Conservation (phyloP, 2,797 vertebrate species). For the Thunnus albacares region DNA sequence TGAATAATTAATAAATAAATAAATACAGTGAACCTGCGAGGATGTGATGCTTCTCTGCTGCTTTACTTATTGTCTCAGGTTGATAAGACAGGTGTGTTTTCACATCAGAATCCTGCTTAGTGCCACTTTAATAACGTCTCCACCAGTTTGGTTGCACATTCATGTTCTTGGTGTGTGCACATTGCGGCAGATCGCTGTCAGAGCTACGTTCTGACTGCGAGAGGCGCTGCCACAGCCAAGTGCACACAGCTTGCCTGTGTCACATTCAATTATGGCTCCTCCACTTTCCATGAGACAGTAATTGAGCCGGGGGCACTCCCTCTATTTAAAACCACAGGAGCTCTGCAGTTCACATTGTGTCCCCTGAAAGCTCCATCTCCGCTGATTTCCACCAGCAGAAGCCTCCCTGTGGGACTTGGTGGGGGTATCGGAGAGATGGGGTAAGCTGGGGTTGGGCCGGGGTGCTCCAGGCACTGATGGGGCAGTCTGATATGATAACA, state of each 20-base stretch:
- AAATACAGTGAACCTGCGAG: not conserved
- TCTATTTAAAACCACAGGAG: constrained; percentile 84
- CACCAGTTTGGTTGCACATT: constrained; percentile 45
- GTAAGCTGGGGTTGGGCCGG: constrained; percentile 49
- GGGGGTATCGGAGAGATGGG: constrained; percentile 44
- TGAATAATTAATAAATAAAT: too few species aligned
- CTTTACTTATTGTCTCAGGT: constrained; percentile 24
- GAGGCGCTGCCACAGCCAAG: constrained; percentile 71
- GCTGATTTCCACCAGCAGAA: constrained; percentile 70
- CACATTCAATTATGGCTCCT: constrained; percentile 80
- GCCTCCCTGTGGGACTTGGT: constrained; percentile 66
- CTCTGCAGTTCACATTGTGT: constrained; percentile 71
- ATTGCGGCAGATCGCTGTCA: constrained; percentile 67
- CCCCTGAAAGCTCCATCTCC: constrained; percentile 71
- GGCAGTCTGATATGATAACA: constrained; percentile 57
- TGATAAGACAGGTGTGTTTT: constrained; percentile 54
- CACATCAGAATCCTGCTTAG: constrained; percentile 12
- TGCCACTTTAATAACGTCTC: constrained; percentile 58
- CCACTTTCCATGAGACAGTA: constrained; percentile 76
- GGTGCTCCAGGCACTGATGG: constrained; percentile 66
- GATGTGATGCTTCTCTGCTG: not conserved
- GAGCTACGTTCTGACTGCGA: constrained; percentile 66
- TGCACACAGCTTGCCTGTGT: constrained; percentile 81
- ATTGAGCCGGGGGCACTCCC: constrained; percentile 82
- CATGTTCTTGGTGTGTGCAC: constrained; percentile 58